Evolutionary conservation across 2,888 invertebrate genomes (phyloP).

Genomic region (Drosophila yooni): DNA sequence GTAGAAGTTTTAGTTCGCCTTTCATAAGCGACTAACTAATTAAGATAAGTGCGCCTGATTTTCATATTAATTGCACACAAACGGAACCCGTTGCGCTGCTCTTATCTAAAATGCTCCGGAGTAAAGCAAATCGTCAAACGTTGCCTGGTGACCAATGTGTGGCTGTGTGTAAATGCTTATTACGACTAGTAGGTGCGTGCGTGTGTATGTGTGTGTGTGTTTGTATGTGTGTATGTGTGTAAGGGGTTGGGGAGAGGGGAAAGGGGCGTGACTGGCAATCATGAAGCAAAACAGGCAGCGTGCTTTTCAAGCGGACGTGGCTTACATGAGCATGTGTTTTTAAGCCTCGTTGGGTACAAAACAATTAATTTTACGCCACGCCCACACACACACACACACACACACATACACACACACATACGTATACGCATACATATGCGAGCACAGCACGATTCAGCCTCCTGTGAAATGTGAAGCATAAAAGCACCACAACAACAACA

Average conservation of each 20-base stretch:
- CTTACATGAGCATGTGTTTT: constrained; percentile 81
- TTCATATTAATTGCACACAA: constrained; percentile 80
- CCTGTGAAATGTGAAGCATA: constrained; percentile 80
- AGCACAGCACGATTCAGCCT: constrained; percentile 69
- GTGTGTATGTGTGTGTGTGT: constrained; percentile 11
- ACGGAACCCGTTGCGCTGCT: constrained; percentile 65
- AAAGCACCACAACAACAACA: constrained; percentile 63
- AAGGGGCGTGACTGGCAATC: constrained; percentile 18
- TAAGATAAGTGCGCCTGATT: constrained; percentile 81
- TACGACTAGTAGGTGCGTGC: constrained; percentile 9
- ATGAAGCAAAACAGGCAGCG: constrained; percentile 21
- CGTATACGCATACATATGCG: background rate
- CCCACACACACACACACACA: constrained; percentile 55
- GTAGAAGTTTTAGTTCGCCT: constrained; percentile 25
- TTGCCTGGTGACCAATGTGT: constrained; percentile 50
- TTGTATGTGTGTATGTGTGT: background rate
- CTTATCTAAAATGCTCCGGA: constrained; percentile 75
- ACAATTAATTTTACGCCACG: constrained; percentile 79
- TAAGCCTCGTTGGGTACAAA: constrained; percentile 82
- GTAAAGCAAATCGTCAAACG: constrained; percentile 72
- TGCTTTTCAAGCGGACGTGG: constrained; percentile 74
- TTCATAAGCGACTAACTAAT: constrained; percentile 73
- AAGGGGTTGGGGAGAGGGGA: background rate
- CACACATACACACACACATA: constrained; percentile 7
- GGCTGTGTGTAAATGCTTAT: constrained; percentile 3